Evolutionary conservation across 2,113 vertebrate species (phyloP), one percentile per base, ranked within the genome.

Genomic region (Spheniscus mendiculus): DNA sequence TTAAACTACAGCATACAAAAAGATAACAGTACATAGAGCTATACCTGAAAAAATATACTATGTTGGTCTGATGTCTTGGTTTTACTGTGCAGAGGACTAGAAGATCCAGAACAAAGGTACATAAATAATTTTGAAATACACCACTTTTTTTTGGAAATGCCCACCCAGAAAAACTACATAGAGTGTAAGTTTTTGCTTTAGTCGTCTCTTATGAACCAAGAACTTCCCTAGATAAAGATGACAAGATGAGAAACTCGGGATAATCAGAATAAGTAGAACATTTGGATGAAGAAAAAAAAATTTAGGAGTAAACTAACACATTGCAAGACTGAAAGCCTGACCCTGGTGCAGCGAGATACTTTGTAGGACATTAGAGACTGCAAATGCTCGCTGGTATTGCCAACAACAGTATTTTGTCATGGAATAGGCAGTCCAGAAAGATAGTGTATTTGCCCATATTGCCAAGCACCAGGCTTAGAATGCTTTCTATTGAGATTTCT

Each of bases 241-340:
- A 74, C 30, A 71, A 89, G 61, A 91, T 16, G 34, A 83, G 67
- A 89, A 94, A 89, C 53, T 77, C 49, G 14, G 69, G 50, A 87
- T 70, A 87, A 78, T 77, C 59, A 87, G 67, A 58, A 1, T 88
- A 89, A 77, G 53, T 11, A 47, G 52, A 79, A 85, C 38, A 92
- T 74, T 74, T 79, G 59, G 27, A 79, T 90, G 58, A 76, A 1
- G 8, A 44, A 62, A 88, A 90, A 90, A 58, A 53, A 22, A 10
- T 4, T 34, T 42, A 81, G 32, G 73, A 87, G 59, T 81, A 76
- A 89, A 73, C 20, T 42, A 78, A 49, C 38, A 36, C 38, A 58
- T 34, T 62, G 59, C 72, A 89, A 29, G 65, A 82, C 50, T 74
- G 77, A 70, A 93, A 92, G 30, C 55, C 72, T 93, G 65, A 32